Percentiles rank a stretch among this genome's conserved stretches.
Evolutionary conservation across 2,888 invertebrate genomes (phyloP).

Genomic region (Pyrgus malvae): DNA sequence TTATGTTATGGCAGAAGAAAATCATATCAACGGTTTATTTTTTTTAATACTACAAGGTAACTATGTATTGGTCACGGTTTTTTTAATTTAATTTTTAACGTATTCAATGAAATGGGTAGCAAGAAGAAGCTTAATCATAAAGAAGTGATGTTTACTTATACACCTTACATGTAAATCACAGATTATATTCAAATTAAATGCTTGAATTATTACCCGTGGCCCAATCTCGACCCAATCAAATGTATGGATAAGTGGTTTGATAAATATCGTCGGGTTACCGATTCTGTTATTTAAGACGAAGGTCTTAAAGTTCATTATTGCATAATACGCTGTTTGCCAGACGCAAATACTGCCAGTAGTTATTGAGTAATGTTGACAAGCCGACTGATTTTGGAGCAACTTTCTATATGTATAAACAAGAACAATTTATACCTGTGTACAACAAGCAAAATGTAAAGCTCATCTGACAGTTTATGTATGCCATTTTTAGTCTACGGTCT

Average conservation of each 20-base stretch:
- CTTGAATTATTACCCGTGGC: slow-evolving; percentile 9
- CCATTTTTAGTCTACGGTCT: slow-evolving; percentile 13
- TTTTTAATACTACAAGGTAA: no score
- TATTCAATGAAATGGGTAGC: no score
- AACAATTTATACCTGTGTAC: slow-evolving; percentile 41
- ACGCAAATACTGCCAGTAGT: slow-evolving; percentile 9
- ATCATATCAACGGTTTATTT: no score
- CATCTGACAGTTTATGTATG: slow-evolving; percentile 15
- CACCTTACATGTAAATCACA: slow-evolving; percentile 3
- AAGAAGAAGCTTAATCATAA: no score
- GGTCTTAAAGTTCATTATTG: neutral
- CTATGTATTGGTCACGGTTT: neutral
- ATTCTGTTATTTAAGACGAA: neutral
- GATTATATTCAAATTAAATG: slow-evolving; percentile 20
- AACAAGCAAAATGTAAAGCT: slow-evolving; percentile 2
- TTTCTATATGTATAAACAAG: slow-evolving; percentile 69
- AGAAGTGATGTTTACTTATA: no score
- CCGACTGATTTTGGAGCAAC: slow-evolving; percentile 70
- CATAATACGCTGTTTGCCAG: slow-evolving; percentile 2
- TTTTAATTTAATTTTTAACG: no score
- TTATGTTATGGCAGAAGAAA: no score
- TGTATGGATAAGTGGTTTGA: neutral
- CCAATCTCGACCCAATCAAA: slow-evolving; percentile 15
- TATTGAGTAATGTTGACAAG: slow-evolving; percentile 70
- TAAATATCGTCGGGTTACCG: neutral